Conservation (phyloP, 2,113 vertebrate species). For the Mesocricetus auratus region DNA sequence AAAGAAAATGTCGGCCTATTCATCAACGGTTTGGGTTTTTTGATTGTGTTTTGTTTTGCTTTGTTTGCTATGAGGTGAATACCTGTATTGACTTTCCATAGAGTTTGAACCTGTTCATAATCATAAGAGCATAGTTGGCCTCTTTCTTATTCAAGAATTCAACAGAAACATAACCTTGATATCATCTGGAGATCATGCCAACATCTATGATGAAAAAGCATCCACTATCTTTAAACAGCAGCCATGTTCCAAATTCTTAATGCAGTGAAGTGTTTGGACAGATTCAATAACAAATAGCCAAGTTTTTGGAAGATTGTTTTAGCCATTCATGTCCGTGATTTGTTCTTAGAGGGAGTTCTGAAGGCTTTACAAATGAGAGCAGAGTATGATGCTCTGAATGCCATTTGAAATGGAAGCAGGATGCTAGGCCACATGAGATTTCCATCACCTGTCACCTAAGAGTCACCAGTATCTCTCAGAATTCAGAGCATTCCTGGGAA, state of each 20-base stretch:
- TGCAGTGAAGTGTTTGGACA: neutral
- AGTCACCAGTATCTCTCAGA: neutral
- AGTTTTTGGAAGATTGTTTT: neutral
- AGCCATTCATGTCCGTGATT: neutral
- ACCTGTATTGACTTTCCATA: slow-evolving; percentile 96
- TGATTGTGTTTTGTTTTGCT: slow-evolving; percentile 95
- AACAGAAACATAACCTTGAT: neutral
- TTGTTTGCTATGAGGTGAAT: slow-evolving; percentile 84
- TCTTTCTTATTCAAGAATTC: slow-evolving; percentile 94
- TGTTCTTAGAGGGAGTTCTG: slow-evolving; percentile 37
- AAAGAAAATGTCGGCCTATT: slow-evolving; percentile 97
- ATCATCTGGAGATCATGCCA: neutral
- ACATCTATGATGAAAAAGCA: neutral
- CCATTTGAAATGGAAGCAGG: neutral
- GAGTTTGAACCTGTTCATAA: slow-evolving; percentile 99
- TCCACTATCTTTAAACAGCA: neutral
- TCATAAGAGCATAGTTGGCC: slow-evolving; percentile 97
- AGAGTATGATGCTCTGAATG: neutral
- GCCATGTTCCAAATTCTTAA: neutral
- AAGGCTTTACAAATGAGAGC: neutral
- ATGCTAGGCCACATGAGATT: neutral
- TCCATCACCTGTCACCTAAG: neutral
- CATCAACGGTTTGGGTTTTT: slow-evolving; percentile 97
- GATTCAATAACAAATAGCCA: neutral
- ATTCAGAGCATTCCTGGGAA: neutral